These are phyloP conservation scores for Saturnia pavonia DNA, from an alignment of 2,888 invertebrate genomes.

Conservation along the genomic window DNA sequence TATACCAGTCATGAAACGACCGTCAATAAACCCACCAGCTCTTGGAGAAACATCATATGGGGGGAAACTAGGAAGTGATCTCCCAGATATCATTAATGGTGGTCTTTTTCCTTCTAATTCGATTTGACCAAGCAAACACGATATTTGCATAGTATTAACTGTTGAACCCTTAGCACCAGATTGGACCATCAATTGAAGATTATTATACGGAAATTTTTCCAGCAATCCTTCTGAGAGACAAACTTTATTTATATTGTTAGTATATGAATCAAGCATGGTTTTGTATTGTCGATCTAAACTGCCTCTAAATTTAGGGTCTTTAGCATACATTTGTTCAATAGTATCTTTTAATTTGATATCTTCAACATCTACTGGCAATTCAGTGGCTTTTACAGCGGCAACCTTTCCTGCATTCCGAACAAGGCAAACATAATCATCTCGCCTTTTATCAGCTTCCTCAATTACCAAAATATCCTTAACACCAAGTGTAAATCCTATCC, in stretches of 20 bases:
- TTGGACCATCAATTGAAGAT: conserved; percentile 98
- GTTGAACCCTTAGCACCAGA: conserved; percentile 99
- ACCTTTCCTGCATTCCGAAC: conserved; percentile 84
- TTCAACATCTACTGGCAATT: conserved; percentile 82
- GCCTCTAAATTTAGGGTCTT: conserved; percentile 89
- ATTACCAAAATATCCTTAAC: conserved; percentile 96
- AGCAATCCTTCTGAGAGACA: conserved; percentile 93
- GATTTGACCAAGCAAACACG: conserved; percentile 98
- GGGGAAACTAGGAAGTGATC: conserved; percentile 95
- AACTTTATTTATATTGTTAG: conserved; percentile 93
- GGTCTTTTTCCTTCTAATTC: conserved; percentile 99
- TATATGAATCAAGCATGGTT: conserved; percentile 88
- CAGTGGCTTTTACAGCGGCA: conserved; percentile 87
- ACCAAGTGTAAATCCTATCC: conserved; percentile 96
- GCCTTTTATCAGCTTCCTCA: conserved; percentile 85
- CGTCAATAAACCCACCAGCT: conserved; percentile 98
- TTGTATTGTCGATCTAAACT: conserved; percentile 93
- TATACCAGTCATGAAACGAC: conserved; percentile 99
- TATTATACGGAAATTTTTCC: conserved; percentile 95
- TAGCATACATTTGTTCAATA: conserved; percentile 86
- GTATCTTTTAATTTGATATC: conserved; percentile 83
- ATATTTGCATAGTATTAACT: conserved; percentile 99
- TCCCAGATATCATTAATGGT: conserved; percentile 96
- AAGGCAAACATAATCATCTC: conserved; percentile 85
- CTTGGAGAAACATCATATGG: conserved; percentile 93